Evolutionary conservation across 2,797 vertebrate genomes (phyloP), one percentile per base, ranked within the genome.

Genomic region (Clarias laeviceps): DNA sequence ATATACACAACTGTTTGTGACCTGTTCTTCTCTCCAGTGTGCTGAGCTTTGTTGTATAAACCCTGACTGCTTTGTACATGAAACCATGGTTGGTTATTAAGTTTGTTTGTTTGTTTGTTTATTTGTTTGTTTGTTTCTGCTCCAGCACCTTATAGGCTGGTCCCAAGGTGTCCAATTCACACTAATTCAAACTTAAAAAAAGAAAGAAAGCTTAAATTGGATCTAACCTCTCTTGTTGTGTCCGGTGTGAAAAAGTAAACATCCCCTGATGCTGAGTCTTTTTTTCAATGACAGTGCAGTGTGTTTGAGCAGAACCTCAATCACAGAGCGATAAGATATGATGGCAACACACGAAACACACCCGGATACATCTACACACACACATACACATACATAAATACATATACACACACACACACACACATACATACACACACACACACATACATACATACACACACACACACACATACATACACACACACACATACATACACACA

Each of bases 281-380:
- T 45, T 45, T 45, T 45, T 45, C 45, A 45, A 45, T 45, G 45
- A 45, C 45, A 45, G 45, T 11, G 45, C 40, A 40, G 40, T 7
- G 7, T 45, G 45, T 45, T 45, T 45, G 45, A 45, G 45, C 45
- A 45, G 45, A 61, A 61, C 15, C 8, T 22, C 24, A 62, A 40
- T 79, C 57, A 79, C 24, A 4, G 4, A 15, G 34, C 20, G 57
- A 62, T 40, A 78, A 14, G 4, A 78, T 40, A 78, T 14, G 8
- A 78, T 24, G 29, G 54, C 17, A 78, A 79, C 77, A 62, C 40
- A 40, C 40, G 1, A 65, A 80, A 62, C 59, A 80, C 77, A 80
- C 22, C 1, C 57, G 8, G 0, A 18, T 1, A 37, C n/a, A n/a
- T n/a, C n/a, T n/a, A n/a, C 7, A 57, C 89, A 29, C 24, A 56